These are phyloP conservation scores for Ctenodactylus gundi DNA, from an alignment of 2,113 vertebrate species.

Conservation along the genomic window DNA sequence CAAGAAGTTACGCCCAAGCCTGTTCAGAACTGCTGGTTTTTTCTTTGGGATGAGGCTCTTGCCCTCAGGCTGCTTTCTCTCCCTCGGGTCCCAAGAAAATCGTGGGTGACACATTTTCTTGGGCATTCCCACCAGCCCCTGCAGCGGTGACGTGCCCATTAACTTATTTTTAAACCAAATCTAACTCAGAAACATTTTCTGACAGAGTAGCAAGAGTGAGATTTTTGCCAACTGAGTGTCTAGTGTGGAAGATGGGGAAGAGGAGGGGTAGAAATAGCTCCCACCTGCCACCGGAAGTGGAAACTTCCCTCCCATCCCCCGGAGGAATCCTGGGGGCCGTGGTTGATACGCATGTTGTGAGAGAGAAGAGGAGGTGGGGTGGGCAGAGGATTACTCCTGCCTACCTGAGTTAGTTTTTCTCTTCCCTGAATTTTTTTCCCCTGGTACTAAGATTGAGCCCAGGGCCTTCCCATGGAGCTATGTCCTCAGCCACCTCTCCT, in stretches of 20 bases:
- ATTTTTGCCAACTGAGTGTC: not conserved
- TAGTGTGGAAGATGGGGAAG: too few relatives aligned
- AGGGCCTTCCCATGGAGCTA: too few relatives aligned
- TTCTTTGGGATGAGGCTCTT: not conserved
- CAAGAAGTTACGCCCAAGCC: not conserved
- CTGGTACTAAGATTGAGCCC: too few relatives aligned
- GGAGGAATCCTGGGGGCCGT: not conserved
- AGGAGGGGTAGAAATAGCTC: not conserved
- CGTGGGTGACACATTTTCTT: not conserved
- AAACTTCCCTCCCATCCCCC: not conserved
- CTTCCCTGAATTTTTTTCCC: too few relatives aligned
- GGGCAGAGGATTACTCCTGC: not conserved
- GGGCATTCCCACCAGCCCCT: not conserved
- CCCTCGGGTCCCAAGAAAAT: not conserved
- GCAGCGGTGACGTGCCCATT: not conserved
- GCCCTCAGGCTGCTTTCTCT: not conserved
- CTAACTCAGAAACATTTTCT: not conserved
- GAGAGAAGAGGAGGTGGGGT: not conserved
- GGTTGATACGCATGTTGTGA: accelerated
- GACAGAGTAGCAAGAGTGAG: not conserved
- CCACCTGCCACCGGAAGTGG: not conserved
- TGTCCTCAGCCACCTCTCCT: too few relatives aligned
- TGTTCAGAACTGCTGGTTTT: not conserved
- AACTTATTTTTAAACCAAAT: not conserved
- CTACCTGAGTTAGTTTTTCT: not conserved